Evolutionary conservation across 2,888 invertebrate genomes (phyloP), one percentile per base, ranked within the genome.

Genomic region (Cyrtodaria siliqua): DNA sequence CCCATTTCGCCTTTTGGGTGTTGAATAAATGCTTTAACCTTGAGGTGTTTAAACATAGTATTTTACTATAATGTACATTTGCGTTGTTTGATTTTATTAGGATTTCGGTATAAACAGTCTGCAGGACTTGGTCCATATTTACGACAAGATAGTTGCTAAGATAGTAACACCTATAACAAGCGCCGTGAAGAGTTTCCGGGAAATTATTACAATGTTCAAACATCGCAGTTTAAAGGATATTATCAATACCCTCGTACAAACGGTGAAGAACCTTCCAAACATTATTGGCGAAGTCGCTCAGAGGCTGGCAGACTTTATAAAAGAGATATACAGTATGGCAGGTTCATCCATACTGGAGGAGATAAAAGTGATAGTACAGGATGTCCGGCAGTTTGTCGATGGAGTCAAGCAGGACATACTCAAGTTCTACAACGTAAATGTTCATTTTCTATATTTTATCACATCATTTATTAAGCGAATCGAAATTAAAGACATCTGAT

Each of bases 71-170:
- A n/a, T n/a, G n/a, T n/a, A n/a, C n/a, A n/a, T n/a, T n/a, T n/a
- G n/a, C n/a, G n/a, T n/a, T n/a, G n/a, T n/a, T n/a, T n/a, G n/a
- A n/a, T 33, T 3, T 18, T 66, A 74, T 26, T 68, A 86, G 85
- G 85, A 86, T 23, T 86, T 86, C 68, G 85, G 85, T 24, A 79
- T 86, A 24, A 74, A 84, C 57, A 69, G 70, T 23, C 63, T 82
- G 1, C 56, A 66, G 9, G 84, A 86, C n/a, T 23, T 86, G 27
- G 81, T 79, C 1, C 64, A 79, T 14, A 70, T 83, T 14, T 86
- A 79, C 47, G 85, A 86, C 66, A 81, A 74, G 55, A 63, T 86
- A 6, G 57, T 81, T 4, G 78, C 42, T 2, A 80, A 75, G 9
- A 78, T 86, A n/a, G 71, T 83, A 16, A 62, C 68, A 14, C 85